A percentile compares a stretch with the other conserved stretches of the same genome.
These are phyloP conservation scores for Pelusios castaneus DNA, from an alignment of 2,113 vertebrate genomes.

Conservation along the genomic window DNA sequence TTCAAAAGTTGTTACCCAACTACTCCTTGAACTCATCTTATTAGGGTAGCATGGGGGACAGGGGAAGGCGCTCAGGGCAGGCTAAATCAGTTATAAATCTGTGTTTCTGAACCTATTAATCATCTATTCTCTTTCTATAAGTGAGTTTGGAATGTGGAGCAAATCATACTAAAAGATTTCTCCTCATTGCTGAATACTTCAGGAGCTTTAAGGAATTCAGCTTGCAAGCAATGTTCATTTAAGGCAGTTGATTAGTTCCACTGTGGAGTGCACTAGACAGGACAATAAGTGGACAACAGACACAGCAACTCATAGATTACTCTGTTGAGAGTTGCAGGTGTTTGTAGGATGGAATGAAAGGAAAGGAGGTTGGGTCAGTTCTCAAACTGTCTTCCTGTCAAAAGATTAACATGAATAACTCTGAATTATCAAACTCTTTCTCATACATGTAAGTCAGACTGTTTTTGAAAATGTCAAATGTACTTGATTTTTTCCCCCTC, in stretches of 20 bases:
- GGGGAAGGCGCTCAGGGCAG: conserved; percentile 53
- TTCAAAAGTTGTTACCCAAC: conserved; percentile 57
- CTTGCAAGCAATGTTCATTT: conserved; percentile 74
- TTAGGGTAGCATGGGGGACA: conserved; percentile 59
- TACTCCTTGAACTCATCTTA: conserved; percentile 69
- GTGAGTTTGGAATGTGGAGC: conserved; percentile 75
- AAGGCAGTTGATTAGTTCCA: conserved; percentile 76
- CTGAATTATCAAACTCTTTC: conserved; percentile 29
- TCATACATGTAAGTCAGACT: conserved; percentile 26
- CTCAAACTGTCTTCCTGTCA: conserved; percentile 64
- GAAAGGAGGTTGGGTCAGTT: conserved; percentile 60
- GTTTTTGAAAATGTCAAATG: conserved; percentile 3
- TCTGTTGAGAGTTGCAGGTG: conserved; percentile 84
- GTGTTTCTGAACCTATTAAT: conserved; percentile 71
- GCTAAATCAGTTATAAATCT: conserved; percentile 67
- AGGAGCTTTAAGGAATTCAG: conserved; percentile 75
- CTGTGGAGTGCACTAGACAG: conserved; percentile 80
- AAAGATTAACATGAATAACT: conserved; percentile 59
- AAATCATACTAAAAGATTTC: conserved; percentile 73
- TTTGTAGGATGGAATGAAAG: conserved; percentile 77
- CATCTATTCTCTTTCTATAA: conserved; percentile 74
- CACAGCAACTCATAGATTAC: conserved; percentile 86
- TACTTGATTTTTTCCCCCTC: neutral
- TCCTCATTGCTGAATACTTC: conserved; percentile 72
- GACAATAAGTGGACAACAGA: conserved; percentile 83